Base-by-base conservation (phyloP, 2,797 vertebrate genomes). In the Bovichtus diacanthus region DNA sequence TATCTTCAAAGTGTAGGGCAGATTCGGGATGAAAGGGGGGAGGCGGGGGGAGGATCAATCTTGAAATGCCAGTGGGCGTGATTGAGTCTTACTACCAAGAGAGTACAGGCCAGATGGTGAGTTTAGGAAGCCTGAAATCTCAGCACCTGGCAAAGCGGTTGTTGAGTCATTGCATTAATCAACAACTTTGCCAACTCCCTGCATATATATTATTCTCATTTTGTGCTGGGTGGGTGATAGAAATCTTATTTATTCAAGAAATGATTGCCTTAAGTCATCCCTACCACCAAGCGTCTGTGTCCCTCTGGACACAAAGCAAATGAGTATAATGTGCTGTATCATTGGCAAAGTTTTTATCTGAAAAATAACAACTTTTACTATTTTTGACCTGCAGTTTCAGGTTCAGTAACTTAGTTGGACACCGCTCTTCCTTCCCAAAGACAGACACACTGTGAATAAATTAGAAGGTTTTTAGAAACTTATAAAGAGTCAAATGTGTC, bases 131-230 rank as follows among this genome's bases (percentile, higher is more conserved):
- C 72, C 80, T 84, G 83, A 84, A 89, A 85, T 85, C 73, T 87
- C 85, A 87, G 85, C 88, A 92, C 90, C 86, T 92, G 88, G 87
- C 83, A 88, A 82, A 82, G 78, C 81, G 84, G 88, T 84, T 87
- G 76, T 89, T 67, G 86, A 87, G 78, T 90, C 85, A 80, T 78
- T 85, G 78, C 85, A 90, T 92, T 92, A 86, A 90, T 90, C 78
- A 91, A 85, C 83, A 81, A 83, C 86, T 87, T 78, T 84, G 61
- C 85, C 83, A 85, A 77, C 58, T 84, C 76, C 68, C 65, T 56
- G 71, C 58, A 83, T 80, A 74, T 86, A 84, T 75, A 80, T 88
- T 82, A 84, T 81, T 67, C 64, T 83, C 74, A 59, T 78, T 83
- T 62, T 70, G 18, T 61, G 63, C 77, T 63, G 12, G 43, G 27